Percentiles rank a stretch among this genome's conserved stretches.
Conservation (phyloP, 2,888 invertebrate genomes). For the Nephrotoma flavescens region DNA sequence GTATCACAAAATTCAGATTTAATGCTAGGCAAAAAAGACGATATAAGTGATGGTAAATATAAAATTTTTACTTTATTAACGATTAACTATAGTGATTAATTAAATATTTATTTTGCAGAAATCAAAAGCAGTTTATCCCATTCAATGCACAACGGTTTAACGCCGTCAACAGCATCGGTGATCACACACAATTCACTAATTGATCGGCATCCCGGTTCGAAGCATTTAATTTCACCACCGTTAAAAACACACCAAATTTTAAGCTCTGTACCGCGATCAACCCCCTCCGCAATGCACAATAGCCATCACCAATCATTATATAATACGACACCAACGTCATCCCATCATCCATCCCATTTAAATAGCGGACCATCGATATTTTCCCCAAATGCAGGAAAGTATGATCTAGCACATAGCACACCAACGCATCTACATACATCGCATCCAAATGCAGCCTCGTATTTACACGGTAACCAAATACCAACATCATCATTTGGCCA, state of each 20-base stretch:
- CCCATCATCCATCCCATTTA: conserved; percentile 10
- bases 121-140: conserved; percentile 23
- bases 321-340: conserved; percentile 12
- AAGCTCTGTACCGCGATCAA: not conserved
- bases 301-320: not conserved
- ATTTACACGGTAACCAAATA: not conserved
- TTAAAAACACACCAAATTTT: not conserved
- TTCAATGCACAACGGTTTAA: not conserved
- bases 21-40: conserved; percentile 8
- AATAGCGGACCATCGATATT: not conserved
- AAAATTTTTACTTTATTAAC: not conserved
- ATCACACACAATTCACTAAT: not conserved
- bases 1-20: conserved; percentile 7
- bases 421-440: conserved; percentile 21
- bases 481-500: conserved; percentile 7
- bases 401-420: not conserved
- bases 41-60: conserved; percentile 5
- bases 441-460: conserved; percentile 18
- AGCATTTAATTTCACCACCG: conserved; percentile 3
- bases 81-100: not conserved
- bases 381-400: not conserved
- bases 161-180: not conserved
- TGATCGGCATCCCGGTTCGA: conserved; percentile 6
- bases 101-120: conserved; percentile 16
- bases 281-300: not conserved